Evolutionary conservation across 2,888 invertebrate genomes (phyloP), one percentile per base, ranked within the genome.

Genomic region (Platypus cylindrus): DNA sequence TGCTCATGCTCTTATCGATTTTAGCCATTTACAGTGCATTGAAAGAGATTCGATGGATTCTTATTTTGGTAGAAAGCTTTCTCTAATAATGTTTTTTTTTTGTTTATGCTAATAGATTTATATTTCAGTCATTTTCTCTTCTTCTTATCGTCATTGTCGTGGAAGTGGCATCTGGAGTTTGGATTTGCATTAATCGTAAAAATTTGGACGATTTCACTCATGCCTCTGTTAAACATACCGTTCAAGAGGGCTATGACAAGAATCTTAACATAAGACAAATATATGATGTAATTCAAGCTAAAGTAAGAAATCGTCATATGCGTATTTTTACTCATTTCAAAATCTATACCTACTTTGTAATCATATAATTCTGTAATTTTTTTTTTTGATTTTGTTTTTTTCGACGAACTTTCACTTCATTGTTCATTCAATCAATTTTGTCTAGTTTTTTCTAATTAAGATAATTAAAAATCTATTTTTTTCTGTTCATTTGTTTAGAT

Each of bases 21-120:
- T 68, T 87, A 28, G 89, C 87, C 33, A 86, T 86, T 53, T 82
- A 78, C 54, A 87, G 87, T 22, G 80, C 85, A 5, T 70, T 76
- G 41, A 73, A 74, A 48, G 80, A 81, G 59, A 82, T 78, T 17
- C 78, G 77, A 52, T 82, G 81, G 57, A 71, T 83, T 64, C 70
- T 90, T 26, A 70, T 77, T 41, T 66, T 74, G 55, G 83, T 84
- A 63, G n/a, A n/a, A n/a, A n/a, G n/a, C n/a, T n/a, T n/a, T n/a
- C n/a, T n/a, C n/a, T n/a, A 71, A 75, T 64, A 33, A 25, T 32
- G 3, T 3, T 2, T 26, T 12, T 5, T 5, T 26, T 11, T 8
- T 26, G 26, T 26, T 9, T 8, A 20, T 20, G 20, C 8, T 20
- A 5, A 5, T 25, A 14, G 28, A 17, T 11, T 37, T 17, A 34